Evolutionary conservation across 1,140 invertebrate species (phyloP), one percentile per base, ranked within the genome.

Genomic region (Penaeus japonicus): DNA sequence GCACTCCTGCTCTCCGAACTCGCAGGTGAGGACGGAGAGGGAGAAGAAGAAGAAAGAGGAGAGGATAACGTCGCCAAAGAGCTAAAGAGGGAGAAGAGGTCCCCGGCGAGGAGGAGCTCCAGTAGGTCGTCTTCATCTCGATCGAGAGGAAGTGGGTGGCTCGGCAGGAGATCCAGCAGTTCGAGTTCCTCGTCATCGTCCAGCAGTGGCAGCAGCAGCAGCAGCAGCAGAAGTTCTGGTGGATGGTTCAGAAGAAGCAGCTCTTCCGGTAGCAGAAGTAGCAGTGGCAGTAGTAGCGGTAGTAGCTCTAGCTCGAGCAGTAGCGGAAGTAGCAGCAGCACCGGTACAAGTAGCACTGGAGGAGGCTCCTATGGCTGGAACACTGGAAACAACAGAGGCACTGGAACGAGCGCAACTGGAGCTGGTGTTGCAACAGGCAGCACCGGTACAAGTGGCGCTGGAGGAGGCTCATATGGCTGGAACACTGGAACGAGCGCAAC

Each of bases 281-380:
- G 84, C 70, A 24, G 20, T 18, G 35, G 84, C n/a, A 85, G 84
- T 3, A 78, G 84, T 10, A 59, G 84, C n/a, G 59, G 84, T n/a
- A 59, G 84, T 27, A 79, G 84, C 73, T 57, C 70, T 24, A 53
- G 83, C 83, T 53, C 32, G 22, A 79, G 77, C 39, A 81, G 78
- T 53, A 54, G 78, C 18, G 24, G 65, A 47, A 20, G 84, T 20
- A 73, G 84, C 17, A 30, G 84, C 18, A 47, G 65, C n/a, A 39
- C 30, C 24, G 57, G 55, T 30, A 57, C 24, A 27, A 30, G 54
- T 18, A 65, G 62, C 62, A 65, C 22, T 27, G 7, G 62, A 24
- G 62, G 62, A 65, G n/a, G 22, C n/a, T 77, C 65, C 17, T 30
- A 30, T n/a, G 47, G 65, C 1, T 55, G 53, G 22, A n/a, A n/a